Evolutionary conservation across 2,797 vertebrate species (phyloP), one percentile per base, ranked within the genome.

Genomic region (Nyctalus aviator): DNA sequence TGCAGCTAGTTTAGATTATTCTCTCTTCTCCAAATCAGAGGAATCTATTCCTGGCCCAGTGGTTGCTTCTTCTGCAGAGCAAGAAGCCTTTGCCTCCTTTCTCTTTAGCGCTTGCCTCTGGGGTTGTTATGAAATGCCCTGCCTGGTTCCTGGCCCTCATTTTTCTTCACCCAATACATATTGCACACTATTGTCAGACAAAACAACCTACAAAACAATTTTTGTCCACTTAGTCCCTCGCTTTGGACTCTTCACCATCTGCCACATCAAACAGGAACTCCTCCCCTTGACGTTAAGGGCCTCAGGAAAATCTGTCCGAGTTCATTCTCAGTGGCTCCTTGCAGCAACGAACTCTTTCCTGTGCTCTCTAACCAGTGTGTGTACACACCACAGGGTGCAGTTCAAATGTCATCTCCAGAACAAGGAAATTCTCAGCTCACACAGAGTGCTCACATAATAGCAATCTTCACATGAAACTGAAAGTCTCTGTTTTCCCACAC

Each of bases 181-280:
- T 4, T 44, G 12, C 30, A 62, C 11, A 30, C 8, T 48, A 20
- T 6, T 78, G 1, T 15, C 27, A 6, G 35, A 69, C 25, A 23
- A n/a, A 64, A 48, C 72, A 44, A 7, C 37, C n/a, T 71, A 55
- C 8, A 79, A 59, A 59, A 27, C 41, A 9, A 41, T 25, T 62
- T 62, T 50, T 1, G 6, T 64, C 59, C 12, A 5, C 27, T 25
- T 55, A 0, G 0, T 32, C 1, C 48, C 30, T 35, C 64, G 50
- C 79, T 64, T 30, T 21, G 69, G 25, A 69, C 44, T 57, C 41
- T 20, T 69, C 44, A 14, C 64, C 83, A 53, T 17, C 69, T 86
- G 55, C 30, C 59, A 76, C 55, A 21, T 25, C 12, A 23, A 72
- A 13, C 37, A 25, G 41, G 50, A 72, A 35, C 5, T 41, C 66